Evolutionary conservation across 1,140 invertebrate genomes (phyloP).

Genomic region (Procambarus clarkii): DNA sequence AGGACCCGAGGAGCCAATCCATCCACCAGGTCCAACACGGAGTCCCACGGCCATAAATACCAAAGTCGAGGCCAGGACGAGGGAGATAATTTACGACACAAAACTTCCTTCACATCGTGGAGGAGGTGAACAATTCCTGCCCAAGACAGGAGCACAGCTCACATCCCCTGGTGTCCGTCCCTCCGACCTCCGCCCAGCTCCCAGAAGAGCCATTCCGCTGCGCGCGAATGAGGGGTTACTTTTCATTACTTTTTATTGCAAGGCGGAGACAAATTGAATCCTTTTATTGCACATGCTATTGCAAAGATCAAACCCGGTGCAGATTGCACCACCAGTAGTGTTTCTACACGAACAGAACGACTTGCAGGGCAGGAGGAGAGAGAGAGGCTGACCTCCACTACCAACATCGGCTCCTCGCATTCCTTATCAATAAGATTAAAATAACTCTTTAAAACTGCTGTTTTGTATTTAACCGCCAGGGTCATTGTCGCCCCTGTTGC

Average conservation of each 20-base stretch:
- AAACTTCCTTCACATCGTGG: too few relatives aligned
- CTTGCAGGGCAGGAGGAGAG: not conserved
- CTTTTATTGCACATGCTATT: constrained; percentile 45
- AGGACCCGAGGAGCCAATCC: too few relatives aligned
- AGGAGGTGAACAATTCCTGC: too few relatives aligned
- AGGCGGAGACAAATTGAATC: constrained; percentile 65
- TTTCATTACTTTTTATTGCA: constrained; percentile 67
- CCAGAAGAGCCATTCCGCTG: constrained; percentile 36
- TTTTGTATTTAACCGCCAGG: too few relatives aligned
- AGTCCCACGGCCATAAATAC: too few relatives aligned
- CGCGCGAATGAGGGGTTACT: constrained; percentile 51
- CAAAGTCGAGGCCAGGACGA: too few relatives aligned
- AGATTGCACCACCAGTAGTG: not conserved
- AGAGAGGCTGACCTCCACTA: not conserved
- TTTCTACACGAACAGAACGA: not conserved
- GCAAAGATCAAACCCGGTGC: constrained; percentile 13
- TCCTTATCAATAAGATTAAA: too few relatives aligned
- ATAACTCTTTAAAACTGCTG: too few relatives aligned
- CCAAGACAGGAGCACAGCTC: not conserved
- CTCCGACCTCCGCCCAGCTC: not conserved
- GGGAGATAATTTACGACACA: too few relatives aligned
- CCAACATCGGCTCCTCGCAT: too few relatives aligned
- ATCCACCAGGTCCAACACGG: too few relatives aligned
- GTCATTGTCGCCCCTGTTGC: too few relatives aligned
- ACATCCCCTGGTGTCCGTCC: not conserved